Evolutionary conservation across 1,140 invertebrate species (phyloP), one percentile per base, ranked within the genome.

Genomic region (Branchinecta lynchi): DNA sequence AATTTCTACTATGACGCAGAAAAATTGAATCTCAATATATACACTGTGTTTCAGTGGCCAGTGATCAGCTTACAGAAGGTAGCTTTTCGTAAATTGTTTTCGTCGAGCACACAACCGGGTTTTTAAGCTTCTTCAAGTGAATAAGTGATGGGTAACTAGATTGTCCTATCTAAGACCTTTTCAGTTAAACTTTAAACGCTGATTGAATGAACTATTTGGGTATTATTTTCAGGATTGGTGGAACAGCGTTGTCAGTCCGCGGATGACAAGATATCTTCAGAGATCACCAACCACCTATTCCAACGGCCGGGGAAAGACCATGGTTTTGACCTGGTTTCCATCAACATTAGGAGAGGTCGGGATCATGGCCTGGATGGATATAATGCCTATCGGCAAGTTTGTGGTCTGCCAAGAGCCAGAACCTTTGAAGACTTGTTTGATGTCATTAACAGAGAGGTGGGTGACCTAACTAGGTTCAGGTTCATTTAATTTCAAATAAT

Each of bases 271-370:
- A 70, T 75, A 8, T 71, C 71, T 10, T 66, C 69, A 43, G 74
- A 75, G 12, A 66, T 75, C n/a, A 72, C 71, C 8, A 72, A 75
- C 67, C 72, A 74, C 65, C 69, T 74, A 3, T 74, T 75, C 73
- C 71, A 74, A 68, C 69, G 69, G 44, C 67, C 66, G 15, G 8
- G 3, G 8, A 68, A 17, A 17, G 43, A 32, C 20, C 51, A 69
- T 69, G 90, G 91, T 6, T 79, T 84, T 10, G 93, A 96, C 79
- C 79, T 96, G 68, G 83, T 87, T 20, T 85, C 92, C 0, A 83
- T 87, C 45, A 93, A 96, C 73, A 87, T 96, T 66, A 89, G 94
- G 7, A 71, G 76, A 3, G 73, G 75, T 9, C 72, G 76, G 8
- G 77, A 77, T 60, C 77, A 77, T 71, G 77, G 75, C 21, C 69